phyloP scores from a whole-genome alignment of 2,888 invertebrate genomes.

The Nezara viridula region DNA sequence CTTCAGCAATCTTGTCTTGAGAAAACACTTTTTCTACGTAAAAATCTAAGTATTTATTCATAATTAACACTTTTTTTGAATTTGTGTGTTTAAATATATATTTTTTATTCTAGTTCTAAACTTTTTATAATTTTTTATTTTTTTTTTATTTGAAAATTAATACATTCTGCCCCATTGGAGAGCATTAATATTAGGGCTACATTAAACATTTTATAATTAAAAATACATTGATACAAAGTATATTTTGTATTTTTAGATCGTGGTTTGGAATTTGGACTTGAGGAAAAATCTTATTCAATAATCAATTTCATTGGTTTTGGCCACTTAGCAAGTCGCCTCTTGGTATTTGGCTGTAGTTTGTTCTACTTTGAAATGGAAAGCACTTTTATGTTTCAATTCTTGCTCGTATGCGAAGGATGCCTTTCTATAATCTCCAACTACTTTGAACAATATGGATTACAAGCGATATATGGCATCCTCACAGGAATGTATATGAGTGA shows the following conservation, averaged over 20 bases:
- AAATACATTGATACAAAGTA: not conserved
- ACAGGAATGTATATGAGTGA: constrained; percentile 30
- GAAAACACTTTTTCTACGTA: no score
- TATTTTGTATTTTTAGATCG: not conserved
- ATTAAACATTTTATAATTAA: no score
- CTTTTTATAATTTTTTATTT: no score
- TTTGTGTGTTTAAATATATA: no score
- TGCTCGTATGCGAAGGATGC: not conserved
- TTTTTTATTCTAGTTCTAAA: no score
- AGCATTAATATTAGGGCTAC: no score
- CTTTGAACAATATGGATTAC: not conserved
- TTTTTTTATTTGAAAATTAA: no score
- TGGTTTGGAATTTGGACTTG: not conserved
- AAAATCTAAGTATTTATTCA: no score
- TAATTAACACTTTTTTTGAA: no score
- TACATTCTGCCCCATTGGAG: no score
- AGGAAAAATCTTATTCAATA: not conserved
- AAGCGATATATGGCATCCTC: not conserved
- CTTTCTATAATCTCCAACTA: not conserved
- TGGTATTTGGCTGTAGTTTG: not conserved
- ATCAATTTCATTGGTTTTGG: not conserved
- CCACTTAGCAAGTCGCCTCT: not conserved
- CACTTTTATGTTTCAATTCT: not conserved
- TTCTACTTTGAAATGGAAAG: not conserved
- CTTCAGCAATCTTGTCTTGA: no score